Evolutionary conservation across 2,113 vertebrate genomes (phyloP), one percentile per base, ranked within the genome.

Genomic region (Ovis canadensis): DNA sequence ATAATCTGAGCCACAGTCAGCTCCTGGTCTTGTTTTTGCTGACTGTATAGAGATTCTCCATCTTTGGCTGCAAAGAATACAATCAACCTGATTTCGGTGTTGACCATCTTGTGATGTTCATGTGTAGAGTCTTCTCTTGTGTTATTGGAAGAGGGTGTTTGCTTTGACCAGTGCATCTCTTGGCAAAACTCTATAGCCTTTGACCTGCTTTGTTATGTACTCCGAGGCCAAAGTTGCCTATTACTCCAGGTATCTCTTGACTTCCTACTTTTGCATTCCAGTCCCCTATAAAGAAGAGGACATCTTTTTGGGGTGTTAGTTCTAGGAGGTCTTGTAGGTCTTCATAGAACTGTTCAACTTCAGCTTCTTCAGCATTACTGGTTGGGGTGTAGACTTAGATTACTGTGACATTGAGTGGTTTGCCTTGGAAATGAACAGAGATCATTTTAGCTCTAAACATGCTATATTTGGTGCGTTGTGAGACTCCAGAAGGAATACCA

Each of bases 11-110:
- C 67, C n/a, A 71, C 19, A 71, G 19, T 71, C n/a, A 71, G 67
- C 9, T 71, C 19, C 67, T 0, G 0, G 4, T 71, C 67, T 40
- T 71, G n/a, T 71, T 36, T 71, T 71, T 40, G 19, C 19, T 40
- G 19, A 71, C n/a, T 71, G 19, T 71, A 71, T 40, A 71, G n/a
- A 40, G 4, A 10, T 71, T 71, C n/a, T 71, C 10, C 67, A 71
- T 71, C n/a, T 12, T 71, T 12, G 67, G n/a, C n/a, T 71, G n/a
- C 67, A 40, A 71, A 71, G 67, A 71, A 71, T 23, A 40, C 23
- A 40, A 40, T 36, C 67, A 71, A 2, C 1, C 9, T 71, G 19
- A 40, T 40, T 71, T 71, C 0, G 0, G 67, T 71, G 3, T 71
- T 71, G 67, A 71, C 67, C 67, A 71, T 71, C 19, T 6, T 19